Conservation (phyloP, 2,797 vertebrate species). For the Crax fasciolata region DNA sequence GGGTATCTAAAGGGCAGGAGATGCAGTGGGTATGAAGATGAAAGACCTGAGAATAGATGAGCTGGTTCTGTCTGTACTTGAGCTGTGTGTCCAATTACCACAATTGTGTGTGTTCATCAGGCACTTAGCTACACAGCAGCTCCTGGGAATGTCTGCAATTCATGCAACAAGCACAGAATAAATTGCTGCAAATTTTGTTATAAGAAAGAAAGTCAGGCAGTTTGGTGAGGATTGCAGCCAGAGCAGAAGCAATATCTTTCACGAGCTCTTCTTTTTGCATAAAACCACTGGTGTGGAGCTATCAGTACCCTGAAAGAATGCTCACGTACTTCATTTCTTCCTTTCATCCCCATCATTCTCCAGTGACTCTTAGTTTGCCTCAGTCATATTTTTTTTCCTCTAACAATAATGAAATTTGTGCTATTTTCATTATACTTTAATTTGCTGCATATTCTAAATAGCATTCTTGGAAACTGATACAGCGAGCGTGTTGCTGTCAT, state of each 20-base stretch:
- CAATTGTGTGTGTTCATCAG: accelerated
- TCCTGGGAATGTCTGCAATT: not conserved
- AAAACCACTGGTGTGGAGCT: not conserved
- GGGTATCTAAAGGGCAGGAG: not conserved
- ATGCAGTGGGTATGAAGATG: not conserved
- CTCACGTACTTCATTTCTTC: not conserved
- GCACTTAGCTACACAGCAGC: not conserved
- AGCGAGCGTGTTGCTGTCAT: not conserved
- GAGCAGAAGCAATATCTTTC: not conserved
- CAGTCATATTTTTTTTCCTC: not conserved
- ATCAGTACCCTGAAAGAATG: not conserved
- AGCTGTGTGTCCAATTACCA: not conserved
- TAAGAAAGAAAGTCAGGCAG: not conserved
- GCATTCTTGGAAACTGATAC: not conserved
- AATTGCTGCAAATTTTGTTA: not conserved
- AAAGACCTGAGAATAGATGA: not conserved
- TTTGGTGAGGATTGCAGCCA: not conserved
- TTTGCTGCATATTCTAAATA: not conserved
- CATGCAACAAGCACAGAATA: not conserved
- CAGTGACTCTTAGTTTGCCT: not conserved
- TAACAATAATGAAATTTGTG: not conserved
- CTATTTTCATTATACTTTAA: not conserved
- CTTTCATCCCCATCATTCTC: not conserved
- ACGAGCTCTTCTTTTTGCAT: not conserved
- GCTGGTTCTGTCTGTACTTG: accelerated